Evolutionary conservation across 2,113 vertebrate genomes (phyloP).

Genomic region (Apus apus): DNA sequence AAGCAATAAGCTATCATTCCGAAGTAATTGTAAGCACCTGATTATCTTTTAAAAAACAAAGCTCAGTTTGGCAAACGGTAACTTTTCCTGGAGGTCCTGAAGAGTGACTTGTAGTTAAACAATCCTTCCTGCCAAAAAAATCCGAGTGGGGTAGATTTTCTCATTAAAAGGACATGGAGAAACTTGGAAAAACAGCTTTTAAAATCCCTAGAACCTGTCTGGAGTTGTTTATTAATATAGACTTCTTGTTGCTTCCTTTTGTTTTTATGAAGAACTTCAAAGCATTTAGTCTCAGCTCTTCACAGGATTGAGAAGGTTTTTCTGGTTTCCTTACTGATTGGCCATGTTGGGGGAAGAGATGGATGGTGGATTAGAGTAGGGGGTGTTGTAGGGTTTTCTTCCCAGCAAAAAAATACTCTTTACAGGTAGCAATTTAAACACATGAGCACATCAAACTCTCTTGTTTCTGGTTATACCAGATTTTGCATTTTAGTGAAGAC

Average conservation of each 20-base stretch:
- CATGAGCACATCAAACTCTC: rapidly evolving
- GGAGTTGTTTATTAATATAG: neutral
- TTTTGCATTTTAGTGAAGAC: neutral
- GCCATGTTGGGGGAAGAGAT: neutral
- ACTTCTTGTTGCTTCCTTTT: neutral
- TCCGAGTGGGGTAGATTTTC: neutral
- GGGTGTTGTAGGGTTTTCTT: neutral
- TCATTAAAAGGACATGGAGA: neutral
- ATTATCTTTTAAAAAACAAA: neutral
- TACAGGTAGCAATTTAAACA: neutral
- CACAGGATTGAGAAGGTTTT: neutral
- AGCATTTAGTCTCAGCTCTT: neutral
- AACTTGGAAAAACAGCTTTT: neutral
- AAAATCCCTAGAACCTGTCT: neutral
- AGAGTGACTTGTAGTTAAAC: neutral
- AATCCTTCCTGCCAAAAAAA: neutral
- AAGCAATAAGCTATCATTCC: neutral
- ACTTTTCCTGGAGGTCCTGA: neutral
- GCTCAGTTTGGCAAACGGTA: neutral
- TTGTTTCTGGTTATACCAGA: neutral
- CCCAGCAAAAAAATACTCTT: neutral
- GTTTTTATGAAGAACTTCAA: neutral
- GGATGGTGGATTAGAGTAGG: no score
- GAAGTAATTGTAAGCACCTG: neutral
- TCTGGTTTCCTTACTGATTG: neutral